Conservation (phyloP, 2,888 invertebrate genomes). For the Ophraella communa region DNA sequence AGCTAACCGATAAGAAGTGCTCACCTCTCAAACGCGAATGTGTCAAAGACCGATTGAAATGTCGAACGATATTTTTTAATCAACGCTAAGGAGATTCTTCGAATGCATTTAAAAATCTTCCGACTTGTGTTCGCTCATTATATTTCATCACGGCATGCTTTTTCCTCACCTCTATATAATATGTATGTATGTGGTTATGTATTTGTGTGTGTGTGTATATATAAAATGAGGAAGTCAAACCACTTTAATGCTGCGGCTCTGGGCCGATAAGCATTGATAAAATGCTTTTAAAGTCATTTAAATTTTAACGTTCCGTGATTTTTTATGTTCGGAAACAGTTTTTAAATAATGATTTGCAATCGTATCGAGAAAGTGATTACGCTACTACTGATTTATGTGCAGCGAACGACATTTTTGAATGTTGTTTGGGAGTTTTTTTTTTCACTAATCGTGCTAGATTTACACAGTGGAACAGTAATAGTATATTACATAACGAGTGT, state of each 20-base stretch:
- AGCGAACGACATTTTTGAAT: not conserved
- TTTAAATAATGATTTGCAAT: conserved; percentile 8
- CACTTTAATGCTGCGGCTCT: conserved; percentile 12
- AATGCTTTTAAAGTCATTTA: conserved; percentile 26
- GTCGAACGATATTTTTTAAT: not conserved
- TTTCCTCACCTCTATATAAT: conserved; percentile 12
- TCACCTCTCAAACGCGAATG: not conserved
- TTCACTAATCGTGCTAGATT: too few species aligned
- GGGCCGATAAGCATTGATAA: conserved; percentile 25
- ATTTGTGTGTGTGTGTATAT: too few species aligned
- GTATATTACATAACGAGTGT: too few species aligned
- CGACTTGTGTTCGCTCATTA: conserved; percentile 1
- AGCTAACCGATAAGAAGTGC: not conserved
- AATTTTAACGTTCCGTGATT: conserved; percentile 21
- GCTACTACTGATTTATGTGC: not conserved
- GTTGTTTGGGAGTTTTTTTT: not conserved
- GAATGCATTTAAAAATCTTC: conserved; percentile 8
- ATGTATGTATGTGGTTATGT: too few species aligned
- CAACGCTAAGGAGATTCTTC: not conserved
- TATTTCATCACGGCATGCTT: not conserved
- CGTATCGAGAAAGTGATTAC: not conserved
- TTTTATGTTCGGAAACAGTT: conserved; percentile 12
- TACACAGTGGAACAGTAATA: too few species aligned
- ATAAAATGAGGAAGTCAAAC: conserved; percentile 22
- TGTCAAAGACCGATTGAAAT: not conserved